Conservation (phyloP, 2,797 vertebrate genomes). For the Diceros bicornis region DNA sequence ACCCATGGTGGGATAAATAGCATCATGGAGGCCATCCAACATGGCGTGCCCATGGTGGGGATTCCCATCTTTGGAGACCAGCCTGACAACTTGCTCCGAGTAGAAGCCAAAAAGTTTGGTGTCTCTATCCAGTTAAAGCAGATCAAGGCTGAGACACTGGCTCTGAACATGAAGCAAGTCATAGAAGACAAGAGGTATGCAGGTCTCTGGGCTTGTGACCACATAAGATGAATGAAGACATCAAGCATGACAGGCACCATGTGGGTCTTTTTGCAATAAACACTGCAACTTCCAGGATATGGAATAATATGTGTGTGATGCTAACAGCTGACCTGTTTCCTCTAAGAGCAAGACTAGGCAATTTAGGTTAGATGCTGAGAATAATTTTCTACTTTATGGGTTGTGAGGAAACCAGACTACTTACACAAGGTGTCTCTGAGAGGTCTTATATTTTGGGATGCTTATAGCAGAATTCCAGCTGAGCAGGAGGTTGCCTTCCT, state of each 20-base stretch:
- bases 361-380: background rate
- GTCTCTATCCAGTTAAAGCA: constrained; percentile 84
- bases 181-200: constrained; percentile 87
- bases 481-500: background rate
- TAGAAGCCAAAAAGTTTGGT: constrained; percentile 89
- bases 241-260: fast-evolving
- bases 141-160: constrained; percentile 86
- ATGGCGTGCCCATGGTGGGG: constrained; percentile 90
- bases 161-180: constrained; percentile 86
- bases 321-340: background rate
- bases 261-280: background rate
- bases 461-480: background rate
- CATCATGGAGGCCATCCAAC: constrained; percentile 90
- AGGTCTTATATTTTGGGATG: background rate
- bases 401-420: background rate
- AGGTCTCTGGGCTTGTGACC: background rate
- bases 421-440: background rate
- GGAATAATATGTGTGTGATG: background rate
- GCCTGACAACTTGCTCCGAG: constrained; percentile 88
- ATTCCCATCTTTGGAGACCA: constrained; percentile 91
- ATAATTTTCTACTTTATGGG: background rate
- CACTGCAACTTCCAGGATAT: background rate
- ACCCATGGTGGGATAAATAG: constrained; percentile 91
- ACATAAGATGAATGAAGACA: background rate
- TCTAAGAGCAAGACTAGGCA: background rate